phyloP scores from a whole-genome alignment of 2,888 invertebrate genomes.

The Tenthredo amoena region DNA sequence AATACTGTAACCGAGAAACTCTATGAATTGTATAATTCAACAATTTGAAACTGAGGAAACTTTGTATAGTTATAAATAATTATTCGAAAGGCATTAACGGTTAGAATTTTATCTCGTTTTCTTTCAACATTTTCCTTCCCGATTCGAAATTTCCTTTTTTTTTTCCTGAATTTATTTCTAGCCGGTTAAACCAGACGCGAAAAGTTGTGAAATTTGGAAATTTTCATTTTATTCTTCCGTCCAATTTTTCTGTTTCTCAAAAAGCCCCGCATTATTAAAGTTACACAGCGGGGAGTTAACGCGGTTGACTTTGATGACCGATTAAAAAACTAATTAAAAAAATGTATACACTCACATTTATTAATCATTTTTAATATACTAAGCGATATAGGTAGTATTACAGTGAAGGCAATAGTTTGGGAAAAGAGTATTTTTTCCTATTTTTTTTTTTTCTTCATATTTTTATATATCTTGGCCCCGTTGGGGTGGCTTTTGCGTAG shows the following conservation, averaged over 20 bases:
- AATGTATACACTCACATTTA: background rate
- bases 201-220: background rate
- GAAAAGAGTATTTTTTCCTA: background rate
- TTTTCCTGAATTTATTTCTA: background rate
- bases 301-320: background rate
- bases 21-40: background rate
- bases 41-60: background rate
- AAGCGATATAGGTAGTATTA: slow-evolving; percentile 1
- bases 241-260: background rate
- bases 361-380: background rate
- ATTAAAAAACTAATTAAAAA: slow-evolving; percentile 3
- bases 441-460: background rate
- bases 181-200: background rate
- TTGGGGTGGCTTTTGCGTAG: slow-evolving; percentile 41
- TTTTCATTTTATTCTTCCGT: background rate
- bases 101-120: background rate
- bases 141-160: background rate
- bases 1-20: background rate
- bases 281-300: background rate
- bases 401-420: slow-evolving; percentile 55
- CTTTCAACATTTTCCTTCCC: background rate
- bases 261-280: background rate
- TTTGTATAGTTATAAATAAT: background rate
- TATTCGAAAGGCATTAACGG: background rate
- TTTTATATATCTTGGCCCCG: slow-evolving; percentile 14